These are phyloP conservation scores for Poeciliopsis occidentalis DNA, from an alignment of 2,113 vertebrate genomes.

Conservation along the genomic window DNA sequence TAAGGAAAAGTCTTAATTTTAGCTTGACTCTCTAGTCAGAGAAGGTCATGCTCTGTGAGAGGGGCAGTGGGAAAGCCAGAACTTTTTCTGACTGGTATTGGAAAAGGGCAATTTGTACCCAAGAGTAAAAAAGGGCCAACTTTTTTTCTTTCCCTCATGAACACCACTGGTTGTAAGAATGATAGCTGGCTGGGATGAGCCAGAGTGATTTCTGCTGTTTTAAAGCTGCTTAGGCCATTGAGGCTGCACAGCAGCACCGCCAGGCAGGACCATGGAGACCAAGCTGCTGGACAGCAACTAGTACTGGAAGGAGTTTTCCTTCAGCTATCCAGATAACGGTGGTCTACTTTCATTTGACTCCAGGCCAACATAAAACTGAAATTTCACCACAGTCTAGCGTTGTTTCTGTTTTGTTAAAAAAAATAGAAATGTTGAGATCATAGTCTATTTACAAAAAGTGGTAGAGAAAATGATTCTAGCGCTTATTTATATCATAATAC, in stretches of 20 bases:
- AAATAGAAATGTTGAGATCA: background rate
- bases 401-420: constrained; percentile 23
- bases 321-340: background rate
- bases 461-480: background rate
- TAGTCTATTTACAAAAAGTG: background rate
- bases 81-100: constrained; percentile 62
- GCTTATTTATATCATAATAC: background rate
- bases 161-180: constrained; percentile 60
- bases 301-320: constrained; percentile 41
- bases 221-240: constrained; percentile 35
- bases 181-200: constrained; percentile 45
- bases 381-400: constrained; percentile 1
- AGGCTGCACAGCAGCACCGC: constrained; percentile 26
- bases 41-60: constrained; percentile 58
- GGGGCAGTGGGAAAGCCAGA: constrained; percentile 36
- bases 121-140: constrained; percentile 63
- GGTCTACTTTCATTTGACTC: constrained; percentile 25
- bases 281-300: constrained; percentile 40
- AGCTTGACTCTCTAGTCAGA: constrained; percentile 30
- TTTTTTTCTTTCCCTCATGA: constrained; percentile 32
- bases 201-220: constrained; percentile 19
- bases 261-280: constrained; percentile 31
- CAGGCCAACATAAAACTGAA: constrained; percentile 7
- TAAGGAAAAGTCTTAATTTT: constrained; percentile 30
- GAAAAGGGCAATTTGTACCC: constrained; percentile 73